Conservation (phyloP, 2,797 vertebrate genomes). For the Poliocrania exsul region DNA sequence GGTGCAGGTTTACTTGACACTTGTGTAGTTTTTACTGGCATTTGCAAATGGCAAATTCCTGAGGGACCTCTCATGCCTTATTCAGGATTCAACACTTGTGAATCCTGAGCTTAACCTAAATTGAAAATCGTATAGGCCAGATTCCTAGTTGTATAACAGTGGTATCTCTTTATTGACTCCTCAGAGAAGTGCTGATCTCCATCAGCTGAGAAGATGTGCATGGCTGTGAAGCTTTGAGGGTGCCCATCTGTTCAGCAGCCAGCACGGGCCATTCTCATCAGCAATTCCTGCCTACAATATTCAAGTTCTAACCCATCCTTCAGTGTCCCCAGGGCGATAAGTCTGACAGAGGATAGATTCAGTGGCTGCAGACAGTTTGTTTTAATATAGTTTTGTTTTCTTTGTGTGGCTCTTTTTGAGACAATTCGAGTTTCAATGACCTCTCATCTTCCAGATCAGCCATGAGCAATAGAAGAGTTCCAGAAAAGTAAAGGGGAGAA, state of each 20-base stretch:
- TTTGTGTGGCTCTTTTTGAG: slow-evolving; percentile 12
- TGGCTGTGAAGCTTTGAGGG: background rate
- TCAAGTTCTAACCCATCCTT: background rate
- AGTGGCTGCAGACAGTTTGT: slow-evolving; percentile 39
- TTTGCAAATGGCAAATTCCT: background rate
- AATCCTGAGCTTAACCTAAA: slow-evolving; percentile 1
- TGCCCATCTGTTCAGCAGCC: slow-evolving; percentile 12
- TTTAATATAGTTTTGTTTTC: slow-evolving; percentile 63
- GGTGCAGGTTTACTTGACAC: background rate
- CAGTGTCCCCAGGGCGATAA: slow-evolving; percentile 19
- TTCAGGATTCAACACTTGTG: background rate
- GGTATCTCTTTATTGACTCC: background rate
- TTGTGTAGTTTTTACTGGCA: background rate
- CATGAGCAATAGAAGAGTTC: background rate
- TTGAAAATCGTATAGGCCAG: background rate
- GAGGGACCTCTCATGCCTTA: background rate
- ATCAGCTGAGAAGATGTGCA: background rate
- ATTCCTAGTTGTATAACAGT: background rate
- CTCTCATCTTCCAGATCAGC: slow-evolving; percentile 33
- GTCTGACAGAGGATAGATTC: slow-evolving; percentile 24
- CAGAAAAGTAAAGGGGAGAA: background rate
- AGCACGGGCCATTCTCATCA: background rate
- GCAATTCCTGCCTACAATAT: background rate
- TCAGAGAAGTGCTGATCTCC: slow-evolving; percentile 14
- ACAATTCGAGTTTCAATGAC: slow-evolving; percentile 53